Evolutionary conservation across 1,140 invertebrate genomes (phyloP), one percentile per base, ranked within the genome.

Genomic region (Zaprionus ghesquierei): DNA sequence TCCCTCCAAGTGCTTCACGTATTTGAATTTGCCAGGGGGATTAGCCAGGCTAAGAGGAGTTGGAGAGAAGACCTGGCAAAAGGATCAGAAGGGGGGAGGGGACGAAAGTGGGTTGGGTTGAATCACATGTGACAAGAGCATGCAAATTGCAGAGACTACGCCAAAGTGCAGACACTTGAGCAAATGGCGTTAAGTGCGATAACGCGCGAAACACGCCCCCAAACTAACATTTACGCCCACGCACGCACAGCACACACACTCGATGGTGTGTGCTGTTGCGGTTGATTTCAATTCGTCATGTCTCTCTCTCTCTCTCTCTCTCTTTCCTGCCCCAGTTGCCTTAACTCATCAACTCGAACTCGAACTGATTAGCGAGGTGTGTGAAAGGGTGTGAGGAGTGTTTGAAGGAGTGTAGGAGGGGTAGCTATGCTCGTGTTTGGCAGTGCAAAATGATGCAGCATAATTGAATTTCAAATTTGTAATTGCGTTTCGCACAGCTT

Each of bases 151-250:
- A 60, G 72, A 50, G 72, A 50, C 71, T 75, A n/a, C 46, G 38
- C 55, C 71, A 81, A 75, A 75, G 76, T 75, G 79, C 77, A 75
- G 75, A 78, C 76, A 81, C 79, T 81, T 65, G 76, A 69, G 73
- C 55, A 69, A 81, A 81, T 78, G 76, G 68, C 69, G 72, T 75
- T 46, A 75, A 81, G 72, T 75, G 75, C 66, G 71, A 78, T 78
- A 78, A 75, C 64, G 72, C 53, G 38, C 74, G 46, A 25, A 51
- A 69, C 58, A 63, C 71, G 55, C 64, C 66, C 23, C 23, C 49
- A 25, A n/a, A 25, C 35, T 51, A 68, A 63, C 35, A 20, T 44
- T 10, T 13, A 62, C 31, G 18, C 50, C 29, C 56, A 46, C 44
- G 33, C 35, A 53, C 15, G 12, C 22, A 46, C 35, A 20, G 5